Evolutionary conservation across 1,140 invertebrate genomes (phyloP), one percentile per base, ranked within the genome.

Genomic region (Pseudobourletiella spinata): DNA sequence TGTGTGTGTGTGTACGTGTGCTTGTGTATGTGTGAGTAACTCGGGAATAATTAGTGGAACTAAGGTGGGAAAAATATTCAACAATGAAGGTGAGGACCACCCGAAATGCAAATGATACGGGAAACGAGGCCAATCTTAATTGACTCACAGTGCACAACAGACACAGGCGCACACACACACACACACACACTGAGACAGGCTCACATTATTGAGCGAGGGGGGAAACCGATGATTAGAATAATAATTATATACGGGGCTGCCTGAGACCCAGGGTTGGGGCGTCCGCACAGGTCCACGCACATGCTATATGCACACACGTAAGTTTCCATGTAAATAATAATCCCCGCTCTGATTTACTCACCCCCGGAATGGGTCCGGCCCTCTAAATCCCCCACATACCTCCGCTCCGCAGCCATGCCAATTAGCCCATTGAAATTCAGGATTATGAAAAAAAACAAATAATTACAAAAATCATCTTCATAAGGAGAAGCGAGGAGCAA

Each of bases 171-270:
- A n/a, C n/a, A n/a, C n/a, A n/a, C n/a, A n/a, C n/a, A n/a, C n/a
- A n/a, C n/a, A n/a, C n/a, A n/a, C n/a, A n/a, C n/a, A n/a, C n/a
- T n/a, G n/a, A n/a, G n/a, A n/a, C n/a, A n/a, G n/a, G n/a, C n/a
- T n/a, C n/a, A n/a, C n/a, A n/a, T 39, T n/a, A 39, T 39, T 8
- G 32, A 39, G 32, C 8, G 32, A 39, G 8, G 32, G n/a, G 32
- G 35, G 15, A 61, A 56, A 55, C 59, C 51, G 44, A 61, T 61
- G 35, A 61, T 61, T 61, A 52, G 29, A 48, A 61, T 61, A 61
- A 61, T 61, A 32, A 61, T 61, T 28, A 25, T n/a, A 60, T 32
- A 28, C 46, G 29, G n/a, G n/a, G n/a, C n/a, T n/a, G n/a, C n/a
- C n/a, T n/a, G n/a, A n/a, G n/a, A n/a, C n/a, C n/a, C n/a, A n/a